These are phyloP conservation scores for Micrasema minimum DNA, from an alignment of 1,140 invertebrate species.

Conservation along the genomic window DNA sequence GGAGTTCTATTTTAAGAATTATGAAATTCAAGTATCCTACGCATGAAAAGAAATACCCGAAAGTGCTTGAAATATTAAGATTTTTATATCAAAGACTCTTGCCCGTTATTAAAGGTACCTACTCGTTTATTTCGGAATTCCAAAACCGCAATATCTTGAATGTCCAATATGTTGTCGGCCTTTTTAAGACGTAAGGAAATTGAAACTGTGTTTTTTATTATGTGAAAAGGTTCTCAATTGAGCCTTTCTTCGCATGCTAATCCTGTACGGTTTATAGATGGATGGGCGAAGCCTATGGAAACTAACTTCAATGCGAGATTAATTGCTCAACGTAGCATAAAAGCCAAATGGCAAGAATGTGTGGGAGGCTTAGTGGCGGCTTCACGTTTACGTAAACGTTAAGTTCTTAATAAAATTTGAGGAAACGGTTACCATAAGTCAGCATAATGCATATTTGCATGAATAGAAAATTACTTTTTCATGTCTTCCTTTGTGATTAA, in stretches of 20 bases:
- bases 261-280: not conserved
- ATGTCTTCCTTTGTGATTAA: no score
- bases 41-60: no score
- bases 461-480: no score
- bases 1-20: no score
- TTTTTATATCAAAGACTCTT: no score
- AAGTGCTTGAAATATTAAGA: no score
- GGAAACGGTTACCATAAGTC: not conserved
- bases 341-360: not conserved
- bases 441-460: not conserved
- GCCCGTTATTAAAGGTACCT: no score
- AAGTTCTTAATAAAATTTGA: not conserved
- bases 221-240: not conserved
- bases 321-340: not conserved
- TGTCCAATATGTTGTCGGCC: no score
- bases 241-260: conserved; percentile 5
- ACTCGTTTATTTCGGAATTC: no score
- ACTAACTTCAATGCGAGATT: not conserved
- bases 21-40: no score
- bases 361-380: not conserved
- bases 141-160: no score
- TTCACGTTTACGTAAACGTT: no score
- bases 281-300: not conserved
- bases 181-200: not conserved
- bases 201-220: not conserved